These are phyloP conservation scores for Struthio camelus DNA, from an alignment of 2,113 vertebrate genomes.

Conservation along the genomic window DNA sequence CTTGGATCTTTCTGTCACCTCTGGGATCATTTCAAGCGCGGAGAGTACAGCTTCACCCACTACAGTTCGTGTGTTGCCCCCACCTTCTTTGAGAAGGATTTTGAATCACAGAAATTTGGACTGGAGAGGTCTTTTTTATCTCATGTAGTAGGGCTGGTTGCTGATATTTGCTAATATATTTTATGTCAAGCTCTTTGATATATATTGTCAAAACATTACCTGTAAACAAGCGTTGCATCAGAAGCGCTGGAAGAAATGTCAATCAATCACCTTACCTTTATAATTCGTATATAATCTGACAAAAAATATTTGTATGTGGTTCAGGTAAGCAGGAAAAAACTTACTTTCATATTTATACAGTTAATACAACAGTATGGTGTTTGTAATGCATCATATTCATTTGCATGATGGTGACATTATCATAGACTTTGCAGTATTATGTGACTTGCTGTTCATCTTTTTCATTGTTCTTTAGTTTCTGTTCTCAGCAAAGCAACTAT, in stretches of 20 bases:
- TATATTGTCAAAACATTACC: not conserved
- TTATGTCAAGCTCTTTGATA: not conserved
- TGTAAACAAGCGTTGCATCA: not conserved
- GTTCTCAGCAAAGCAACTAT: slow-evolving; percentile 14
- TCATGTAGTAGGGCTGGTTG: not conserved
- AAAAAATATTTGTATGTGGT: not conserved
- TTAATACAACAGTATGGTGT: not conserved
- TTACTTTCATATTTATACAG: not conserved
- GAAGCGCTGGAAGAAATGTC: not conserved
- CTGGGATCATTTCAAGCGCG: not conserved
- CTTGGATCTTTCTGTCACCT: not conserved
- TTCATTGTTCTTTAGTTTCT: not conserved
- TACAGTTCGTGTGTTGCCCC: not conserved
- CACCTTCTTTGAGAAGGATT: not conserved
- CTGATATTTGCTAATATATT: not conserved
- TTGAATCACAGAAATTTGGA: not conserved
- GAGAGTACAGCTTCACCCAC: not conserved
- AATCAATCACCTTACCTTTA: not conserved
- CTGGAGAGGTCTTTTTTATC: not conserved
- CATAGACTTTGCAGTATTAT: not conserved
- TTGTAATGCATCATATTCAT: not conserved
- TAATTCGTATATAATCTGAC: not conserved
- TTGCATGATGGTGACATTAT: not conserved
- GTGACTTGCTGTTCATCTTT: not conserved
- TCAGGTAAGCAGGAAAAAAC: not conserved